Conservation (phyloP, 1,140 invertebrate genomes). For the Aphidius gifuensis region DNA sequence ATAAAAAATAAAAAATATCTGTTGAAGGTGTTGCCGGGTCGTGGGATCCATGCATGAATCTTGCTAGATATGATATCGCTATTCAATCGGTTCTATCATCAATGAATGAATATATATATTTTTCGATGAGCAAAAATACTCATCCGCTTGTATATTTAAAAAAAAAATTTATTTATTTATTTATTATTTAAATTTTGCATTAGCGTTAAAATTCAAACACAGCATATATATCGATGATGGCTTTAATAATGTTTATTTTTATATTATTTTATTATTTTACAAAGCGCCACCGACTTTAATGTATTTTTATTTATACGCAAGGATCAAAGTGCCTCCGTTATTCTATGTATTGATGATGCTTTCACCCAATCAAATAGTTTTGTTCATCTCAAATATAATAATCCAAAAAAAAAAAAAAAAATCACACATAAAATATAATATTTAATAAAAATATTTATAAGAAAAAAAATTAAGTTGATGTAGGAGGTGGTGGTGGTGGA, state of each 20-base stretch:
- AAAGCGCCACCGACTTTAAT: conserved; percentile 1
- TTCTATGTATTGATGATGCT: conserved; percentile 8
- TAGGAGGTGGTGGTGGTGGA: not conserved
- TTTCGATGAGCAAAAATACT: conserved; percentile 8
- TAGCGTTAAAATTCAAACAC: too few relatives aligned
- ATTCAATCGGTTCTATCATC: conserved; percentile 20
- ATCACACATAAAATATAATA: not conserved
- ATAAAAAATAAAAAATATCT: too few relatives aligned
- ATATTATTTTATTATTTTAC: too few relatives aligned
- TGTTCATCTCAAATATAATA: not conserved
- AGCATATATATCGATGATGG: too few relatives aligned
- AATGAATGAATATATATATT: conserved; percentile 16
- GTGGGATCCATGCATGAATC: conserved; percentile 14
- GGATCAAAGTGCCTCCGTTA: conserved; percentile 19
- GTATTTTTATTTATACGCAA: not conserved
- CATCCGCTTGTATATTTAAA: not conserved
- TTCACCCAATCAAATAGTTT: conserved; percentile 1
- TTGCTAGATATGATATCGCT: conserved; percentile 11
- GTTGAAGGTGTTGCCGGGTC: conserved; percentile 14
- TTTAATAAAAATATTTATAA: not conserved
- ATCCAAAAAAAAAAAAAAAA: not conserved
- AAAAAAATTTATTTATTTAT: not conserved
- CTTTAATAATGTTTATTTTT: too few relatives aligned
- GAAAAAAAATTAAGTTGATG: conserved; percentile 2
- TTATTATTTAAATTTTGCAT: too few relatives aligned